These are phyloP conservation scores for Paraescarpia echinospica DNA, from an alignment of 1,140 invertebrate genomes.

Conservation along the genomic window DNA sequence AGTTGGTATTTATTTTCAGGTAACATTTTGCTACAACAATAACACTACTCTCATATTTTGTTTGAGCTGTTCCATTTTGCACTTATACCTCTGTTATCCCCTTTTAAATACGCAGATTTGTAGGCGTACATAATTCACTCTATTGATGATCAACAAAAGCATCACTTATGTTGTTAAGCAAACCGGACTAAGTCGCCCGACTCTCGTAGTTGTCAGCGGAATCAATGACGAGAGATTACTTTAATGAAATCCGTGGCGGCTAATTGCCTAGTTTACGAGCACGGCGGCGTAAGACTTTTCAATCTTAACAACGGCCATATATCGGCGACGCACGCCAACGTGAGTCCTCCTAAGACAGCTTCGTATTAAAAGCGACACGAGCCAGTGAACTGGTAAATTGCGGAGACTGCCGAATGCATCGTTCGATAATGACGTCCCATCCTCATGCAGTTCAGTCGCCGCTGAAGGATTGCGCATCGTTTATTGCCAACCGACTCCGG, in stretches of 20 bases:
- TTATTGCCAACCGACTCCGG: not conserved
- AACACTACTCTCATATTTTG: not conserved
- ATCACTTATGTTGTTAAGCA: not conserved
- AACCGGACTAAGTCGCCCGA: not conserved
- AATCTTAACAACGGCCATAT: constrained; percentile 1
- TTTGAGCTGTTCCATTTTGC: not conserved
- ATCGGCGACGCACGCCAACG: not conserved
- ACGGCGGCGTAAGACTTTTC: not conserved
- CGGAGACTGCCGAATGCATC: not conserved
- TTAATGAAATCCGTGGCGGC: not conserved
- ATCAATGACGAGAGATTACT: not conserved
- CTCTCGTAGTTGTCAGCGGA: not conserved
- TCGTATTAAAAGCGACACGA: not conserved
- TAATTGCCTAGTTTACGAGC: not conserved
- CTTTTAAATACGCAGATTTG: not conserved
- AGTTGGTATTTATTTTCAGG: too few species aligned
- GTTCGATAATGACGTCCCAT: not conserved
- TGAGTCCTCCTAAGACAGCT: not conserved
- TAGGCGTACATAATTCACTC: not conserved
- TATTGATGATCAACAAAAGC: not conserved
- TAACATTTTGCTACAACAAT: not conserved
- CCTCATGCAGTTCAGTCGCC: not conserved
- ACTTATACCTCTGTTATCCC: not conserved
- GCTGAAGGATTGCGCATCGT: not conserved
- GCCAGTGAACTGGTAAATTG: constrained; percentile 4